Conservation (phyloP, 1,140 invertebrate species). For the Atta colombica region DNA sequence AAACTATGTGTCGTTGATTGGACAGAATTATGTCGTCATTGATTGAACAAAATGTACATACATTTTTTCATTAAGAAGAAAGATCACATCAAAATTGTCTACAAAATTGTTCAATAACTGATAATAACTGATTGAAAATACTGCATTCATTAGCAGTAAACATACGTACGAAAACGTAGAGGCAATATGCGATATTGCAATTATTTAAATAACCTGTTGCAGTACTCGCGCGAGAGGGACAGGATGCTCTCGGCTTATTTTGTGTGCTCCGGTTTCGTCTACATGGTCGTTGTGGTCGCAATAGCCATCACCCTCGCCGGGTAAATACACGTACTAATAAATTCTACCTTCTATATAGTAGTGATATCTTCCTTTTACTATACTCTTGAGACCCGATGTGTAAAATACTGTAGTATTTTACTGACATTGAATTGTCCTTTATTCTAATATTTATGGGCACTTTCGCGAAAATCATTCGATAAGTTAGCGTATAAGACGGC, state of each 20-base stretch:
- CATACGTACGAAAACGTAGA: too few relatives aligned
- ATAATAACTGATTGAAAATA: background rate
- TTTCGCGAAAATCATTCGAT: background rate
- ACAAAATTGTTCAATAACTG: too few relatives aligned
- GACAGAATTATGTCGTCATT: background rate
- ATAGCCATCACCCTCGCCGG: constrained; percentile 91
- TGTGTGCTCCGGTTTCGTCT: constrained; percentile 92
- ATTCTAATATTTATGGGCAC: background rate
- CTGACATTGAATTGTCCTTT: background rate
- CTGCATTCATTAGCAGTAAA: background rate
- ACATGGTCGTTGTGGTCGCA: constrained; percentile 89
- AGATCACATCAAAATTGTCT: background rate
- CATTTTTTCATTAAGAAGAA: background rate
- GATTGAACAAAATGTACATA: background rate
- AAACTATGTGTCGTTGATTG: background rate
- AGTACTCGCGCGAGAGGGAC: constrained; percentile 93
- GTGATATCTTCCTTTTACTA: constrained; percentile 15
- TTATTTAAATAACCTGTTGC: constrained; percentile 79
- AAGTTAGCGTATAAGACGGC: background rate
- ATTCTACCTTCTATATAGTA: background rate
- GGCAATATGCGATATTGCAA: constrained; percentile 6
- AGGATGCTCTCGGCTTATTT: constrained; percentile 95
- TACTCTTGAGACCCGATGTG: background rate
- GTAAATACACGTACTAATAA: constrained; percentile 69
- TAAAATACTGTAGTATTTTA: background rate